Evolutionary conservation across 2,888 invertebrate genomes (phyloP), one percentile per base, ranked within the genome.

Genomic region (Amphipyra tragopoginis): DNA sequence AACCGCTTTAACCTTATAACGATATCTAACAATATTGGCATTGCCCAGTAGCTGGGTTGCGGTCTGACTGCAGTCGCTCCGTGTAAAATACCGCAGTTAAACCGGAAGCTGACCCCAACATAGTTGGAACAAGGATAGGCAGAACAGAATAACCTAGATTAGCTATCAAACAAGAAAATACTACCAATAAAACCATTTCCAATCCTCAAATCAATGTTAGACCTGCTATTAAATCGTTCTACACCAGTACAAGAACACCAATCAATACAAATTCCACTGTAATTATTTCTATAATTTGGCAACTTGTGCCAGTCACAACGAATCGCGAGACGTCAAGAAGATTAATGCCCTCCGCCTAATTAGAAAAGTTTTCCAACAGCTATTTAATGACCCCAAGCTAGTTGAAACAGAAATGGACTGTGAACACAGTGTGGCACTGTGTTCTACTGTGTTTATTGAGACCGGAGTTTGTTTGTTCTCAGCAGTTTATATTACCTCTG

Each of bases 291-390:
- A 87, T 88, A 87, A 89, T 88, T 90, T 81, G 83, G 82, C 82
- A 84, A 84, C 73, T 88, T 81, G 86, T 88, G 90, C 89, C 88
- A 90, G 90, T 89, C 89, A 90, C 88, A 86, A 77, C 81, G 86
- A 88, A 81, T 85, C 89, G 82, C 81, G 82, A 65, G 72, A 82
- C 85, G 88, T 86, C 89, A 84, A 68, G 83, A 93, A 92, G 92
- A 93, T 93, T 92, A 90, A 93, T 93, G 91, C 78, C 75, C 85
- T 72, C 65, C 75, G 83, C 85, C 90, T 93, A 93, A 93, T 93
- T 93, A 93, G 91, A 91, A 93, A 93, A 93, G 87, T 93, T 91
- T 80, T 82, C 83, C 74, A 85, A 85, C 87, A 85, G 86, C 87
- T 83, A 87, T 88, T 87, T 91, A 91, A 90, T 88, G 90, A 88